phyloP scores from a whole-genome alignment of 2,888 invertebrate species.

The Athetis lepigone region DNA sequence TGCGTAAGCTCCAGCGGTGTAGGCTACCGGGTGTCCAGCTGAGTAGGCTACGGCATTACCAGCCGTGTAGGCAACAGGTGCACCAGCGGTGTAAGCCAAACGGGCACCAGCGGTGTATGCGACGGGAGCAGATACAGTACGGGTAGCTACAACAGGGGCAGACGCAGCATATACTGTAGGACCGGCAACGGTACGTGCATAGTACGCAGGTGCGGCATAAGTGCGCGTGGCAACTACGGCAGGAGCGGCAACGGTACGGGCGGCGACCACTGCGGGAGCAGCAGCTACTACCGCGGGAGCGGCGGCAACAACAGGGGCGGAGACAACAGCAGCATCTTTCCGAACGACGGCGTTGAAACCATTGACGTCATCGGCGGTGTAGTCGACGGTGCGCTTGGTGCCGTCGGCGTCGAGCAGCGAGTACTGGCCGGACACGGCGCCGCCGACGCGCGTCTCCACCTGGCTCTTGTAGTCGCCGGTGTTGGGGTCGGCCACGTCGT shows the following conservation, averaged over 20 bases:
- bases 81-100: constrained; percentile 57
- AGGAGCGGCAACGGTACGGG: constrained; percentile 61
- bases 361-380: constrained; percentile 89
- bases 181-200: constrained; percentile 36
- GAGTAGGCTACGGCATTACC: constrained; percentile 31
- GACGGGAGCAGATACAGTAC: constrained; percentile 51
- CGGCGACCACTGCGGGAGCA: constrained; percentile 62
- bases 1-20: constrained; percentile 48
- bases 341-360: constrained; percentile 91
- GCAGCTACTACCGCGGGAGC: constrained; percentile 73
- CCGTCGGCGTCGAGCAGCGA: constrained; percentile 90
- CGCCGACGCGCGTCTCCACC: constrained; percentile 89
- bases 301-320: constrained; percentile 76
- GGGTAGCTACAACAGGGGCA: constrained; percentile 53
- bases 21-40: constrained; percentile 25
- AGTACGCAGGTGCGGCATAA: constrained; percentile 62
- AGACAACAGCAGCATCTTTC: constrained; percentile 84
- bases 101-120: constrained; percentile 30
- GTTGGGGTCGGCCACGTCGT: constrained; percentile 90
- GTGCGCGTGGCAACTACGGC: constrained; percentile 60
- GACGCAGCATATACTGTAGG: constrained; percentile 55
- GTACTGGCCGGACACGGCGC: constrained; percentile 89
- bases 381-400: constrained; percentile 90
- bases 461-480: constrained; percentile 91
- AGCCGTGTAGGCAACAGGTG: constrained; percentile 58